Conservation (phyloP, 2,888 invertebrate genomes). For the Rhagonycha lutea region DNA sequence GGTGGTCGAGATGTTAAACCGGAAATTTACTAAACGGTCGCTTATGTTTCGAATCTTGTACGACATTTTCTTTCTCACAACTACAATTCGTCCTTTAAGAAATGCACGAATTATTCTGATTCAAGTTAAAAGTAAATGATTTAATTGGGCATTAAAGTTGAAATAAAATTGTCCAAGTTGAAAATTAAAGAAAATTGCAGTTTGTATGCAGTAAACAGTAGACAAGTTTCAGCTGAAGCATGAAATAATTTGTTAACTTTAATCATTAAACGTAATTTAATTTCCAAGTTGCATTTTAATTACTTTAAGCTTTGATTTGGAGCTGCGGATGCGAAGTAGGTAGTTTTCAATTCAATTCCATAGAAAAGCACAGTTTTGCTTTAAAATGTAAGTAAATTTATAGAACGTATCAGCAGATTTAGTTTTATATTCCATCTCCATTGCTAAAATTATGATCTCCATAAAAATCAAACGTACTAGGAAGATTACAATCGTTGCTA, state of each 20-base stretch:
- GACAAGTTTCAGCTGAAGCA: neutral
- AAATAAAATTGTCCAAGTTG: neutral
- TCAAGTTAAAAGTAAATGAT: neutral
- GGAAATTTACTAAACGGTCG: neutral
- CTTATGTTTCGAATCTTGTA: neutral
- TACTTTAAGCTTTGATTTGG: neutral
- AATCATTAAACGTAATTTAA: neutral
- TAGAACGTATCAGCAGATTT: neutral
- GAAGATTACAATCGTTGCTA: constrained; percentile 1
- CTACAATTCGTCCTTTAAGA: neutral
- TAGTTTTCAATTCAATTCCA: neutral
- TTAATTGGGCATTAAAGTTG: neutral
- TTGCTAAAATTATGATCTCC: constrained; percentile 1
- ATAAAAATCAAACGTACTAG: constrained; percentile 1
- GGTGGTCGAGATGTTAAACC: neutral
- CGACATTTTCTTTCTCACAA: neutral
- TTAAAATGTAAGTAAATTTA: neutral
- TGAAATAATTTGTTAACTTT: neutral
- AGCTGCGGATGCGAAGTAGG: neutral
- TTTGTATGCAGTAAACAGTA: neutral
- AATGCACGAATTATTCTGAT: no score
- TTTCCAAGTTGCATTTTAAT: neutral
- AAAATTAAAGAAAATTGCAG: neutral
- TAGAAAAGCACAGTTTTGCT: neutral
- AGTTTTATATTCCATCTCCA: neutral